Evolutionary conservation across 2,797 vertebrate genomes (phyloP), one percentile per base, ranked within the genome.

Genomic region (Pseudochaenichthys georgianus): DNA sequence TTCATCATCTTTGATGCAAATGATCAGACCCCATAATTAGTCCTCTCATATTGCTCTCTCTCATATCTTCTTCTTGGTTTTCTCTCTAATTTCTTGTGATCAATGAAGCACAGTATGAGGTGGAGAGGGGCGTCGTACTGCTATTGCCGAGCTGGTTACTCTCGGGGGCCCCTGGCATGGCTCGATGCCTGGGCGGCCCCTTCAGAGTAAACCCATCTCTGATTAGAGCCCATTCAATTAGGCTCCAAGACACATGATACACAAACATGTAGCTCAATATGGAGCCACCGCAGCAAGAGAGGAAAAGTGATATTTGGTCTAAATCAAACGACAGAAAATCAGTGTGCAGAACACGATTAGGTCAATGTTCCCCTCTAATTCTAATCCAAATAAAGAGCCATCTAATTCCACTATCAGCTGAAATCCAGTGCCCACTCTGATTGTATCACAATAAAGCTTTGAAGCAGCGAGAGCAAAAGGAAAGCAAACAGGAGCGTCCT

Each of bases 1-100:
- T 93, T 94, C 89, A 94, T 94, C 93, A 94, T 92, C 89, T 94
- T 91, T 92, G 89, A 94, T 91, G 90, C 82, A 91, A 93, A 94
- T 90, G 77, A 94, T 94, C 92, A 93, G 89, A 93, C 83, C 84
- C 77, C 78, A 89, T 93, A 94, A 95, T 94, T 93, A 94, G 86
- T 84, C 81, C 89, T 88, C 89, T 91, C 89, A 90, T 90, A 92
- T 88, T 67, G 43, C 28, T 75, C 70, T 64, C 82, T 73, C 76
- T 75, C 60, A 73, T 79, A 82, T 81, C 64, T 75, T 71, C 47
- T 66, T 51, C 64, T 64, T 53, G 43, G 6, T 64, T 75, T 71
- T 52, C 66, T 67, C 67, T 75, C 72, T 41, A 69, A 85, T 82
- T 80, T 77, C 55, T 78, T 62, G 81, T 90, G 91, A 93, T 94